Evolutionary conservation across 2,888 invertebrate genomes (phyloP).

Genomic region (Brachylomia viminalis): DNA sequence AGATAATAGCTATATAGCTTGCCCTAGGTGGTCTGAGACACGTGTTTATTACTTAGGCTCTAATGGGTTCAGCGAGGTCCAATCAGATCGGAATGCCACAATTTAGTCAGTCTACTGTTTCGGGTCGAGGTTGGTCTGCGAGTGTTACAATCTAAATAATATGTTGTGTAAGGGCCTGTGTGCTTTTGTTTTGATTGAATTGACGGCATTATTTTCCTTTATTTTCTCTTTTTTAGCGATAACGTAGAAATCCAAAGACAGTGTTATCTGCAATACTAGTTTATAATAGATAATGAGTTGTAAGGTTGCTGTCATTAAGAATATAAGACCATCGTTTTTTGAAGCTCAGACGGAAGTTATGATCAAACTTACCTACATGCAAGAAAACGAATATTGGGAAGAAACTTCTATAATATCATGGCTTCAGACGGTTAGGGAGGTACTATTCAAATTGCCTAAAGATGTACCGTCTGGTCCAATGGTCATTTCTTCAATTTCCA

Average conservation of each 20-base stretch:
- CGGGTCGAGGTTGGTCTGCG: conserved; percentile 29
- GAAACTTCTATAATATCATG: neutral
- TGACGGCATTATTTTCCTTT: neutral
- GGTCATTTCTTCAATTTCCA: neutral
- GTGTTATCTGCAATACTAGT: neutral
- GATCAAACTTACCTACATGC: neutral
- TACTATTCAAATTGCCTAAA: neutral
- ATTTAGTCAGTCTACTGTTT: conserved; percentile 25
- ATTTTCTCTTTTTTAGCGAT: no score
- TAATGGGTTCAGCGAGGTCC: conserved; percentile 34
- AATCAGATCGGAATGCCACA: conserved; percentile 49
- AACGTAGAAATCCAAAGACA: neutral
- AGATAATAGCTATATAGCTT: neutral
- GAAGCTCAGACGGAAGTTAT: neutral
- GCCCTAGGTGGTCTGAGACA: conserved; percentile 43
- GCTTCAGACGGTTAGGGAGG: neutral
- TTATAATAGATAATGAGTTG: neutral
- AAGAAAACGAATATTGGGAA: neutral
- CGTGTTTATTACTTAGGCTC: conserved; percentile 34
- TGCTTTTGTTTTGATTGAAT: neutral
- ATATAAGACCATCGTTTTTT: neutral
- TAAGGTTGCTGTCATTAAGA: neutral
- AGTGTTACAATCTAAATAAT: conserved; percentile 40
- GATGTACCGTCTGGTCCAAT: neutral
- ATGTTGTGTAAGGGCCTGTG: no score